Conservation (phyloP, 2,797 vertebrate genomes). For the Ctenosaura bakeri region DNA sequence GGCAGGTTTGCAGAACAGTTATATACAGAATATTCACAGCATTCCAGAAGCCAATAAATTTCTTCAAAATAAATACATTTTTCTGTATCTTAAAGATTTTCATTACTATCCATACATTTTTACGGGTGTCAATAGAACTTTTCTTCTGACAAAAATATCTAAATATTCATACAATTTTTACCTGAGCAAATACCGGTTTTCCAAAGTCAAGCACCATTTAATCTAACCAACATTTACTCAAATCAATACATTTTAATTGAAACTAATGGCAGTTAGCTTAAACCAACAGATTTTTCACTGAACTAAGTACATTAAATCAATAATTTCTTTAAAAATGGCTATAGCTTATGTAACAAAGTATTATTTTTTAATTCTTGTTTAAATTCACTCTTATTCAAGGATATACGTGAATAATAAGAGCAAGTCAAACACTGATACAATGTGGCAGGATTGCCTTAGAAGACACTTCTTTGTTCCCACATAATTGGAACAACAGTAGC, state of each 20-base stretch:
- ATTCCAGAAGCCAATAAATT: slow-evolving; percentile 50
- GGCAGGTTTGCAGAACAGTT: slow-evolving; percentile 36
- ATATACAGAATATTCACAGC: slow-evolving; percentile 28
- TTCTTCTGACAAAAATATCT: slow-evolving; percentile 38
- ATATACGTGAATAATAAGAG: slow-evolving; percentile 42
- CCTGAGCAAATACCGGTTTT: slow-evolving; percentile 68
- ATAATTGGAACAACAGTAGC: not conserved
- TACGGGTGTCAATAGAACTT: slow-evolving; percentile 52
- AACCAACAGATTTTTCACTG: slow-evolving; percentile 81
- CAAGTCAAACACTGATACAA: slow-evolving; percentile 60
- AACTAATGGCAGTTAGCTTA: slow-evolving; percentile 81
- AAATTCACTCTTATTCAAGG: slow-evolving; percentile 76
- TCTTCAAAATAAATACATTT: slow-evolving; percentile 54
- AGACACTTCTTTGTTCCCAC: not conserved
- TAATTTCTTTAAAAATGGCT: slow-evolving; percentile 78
- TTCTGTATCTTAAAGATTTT: slow-evolving; percentile 54
- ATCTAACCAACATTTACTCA: slow-evolving; percentile 77
- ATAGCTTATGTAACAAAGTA: slow-evolving; percentile 72
- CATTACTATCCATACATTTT: slow-evolving; percentile 59
- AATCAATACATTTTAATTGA: slow-evolving; percentile 84
- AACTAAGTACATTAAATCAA: slow-evolving; percentile 80
- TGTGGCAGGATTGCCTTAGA: not conserved
- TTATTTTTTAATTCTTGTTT: slow-evolving; percentile 71
- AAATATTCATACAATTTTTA: slow-evolving; percentile 65
- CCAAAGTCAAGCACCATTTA: slow-evolving; percentile 75